Base-by-base conservation (phyloP, 1,140 invertebrate genomes). In the Pseudomyrmex gracilis region DNA sequence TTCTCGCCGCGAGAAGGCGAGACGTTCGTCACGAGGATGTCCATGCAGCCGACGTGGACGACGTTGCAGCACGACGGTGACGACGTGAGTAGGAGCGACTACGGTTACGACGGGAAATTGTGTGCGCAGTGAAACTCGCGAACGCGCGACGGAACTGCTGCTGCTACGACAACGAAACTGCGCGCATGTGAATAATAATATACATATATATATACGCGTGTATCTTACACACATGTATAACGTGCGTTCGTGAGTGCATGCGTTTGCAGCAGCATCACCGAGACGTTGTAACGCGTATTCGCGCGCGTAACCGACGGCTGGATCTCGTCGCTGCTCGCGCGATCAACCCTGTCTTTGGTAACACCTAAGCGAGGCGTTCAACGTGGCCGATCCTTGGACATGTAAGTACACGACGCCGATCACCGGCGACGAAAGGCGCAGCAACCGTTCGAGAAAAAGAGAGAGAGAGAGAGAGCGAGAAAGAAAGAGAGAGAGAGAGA, bases 301-400 rank as follows among this genome's bases (percentile, higher is more conserved):
- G 17, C 13, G 47, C 45, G 34, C 47, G 64, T 66, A n/a, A 4
- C 34, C 12, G 12, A 2, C 17, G 13, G 24, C 53, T 24, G 67
- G 34, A 34, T 34, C 66, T 45, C 57, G 53, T 63, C 51, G 71
- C 17, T 49, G 22, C 34, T 51, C 71, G 60, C 51, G 84, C 68
- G 85, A 84, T 67, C 58, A 74, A 20, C 53, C 76, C 43, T 24
- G 43, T 24, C 51, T 68, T 87, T 85, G 74, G 82, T 90, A 91
- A 91, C 73, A 77, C 86, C 84, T 87, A 88, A 89, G 89, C 90
- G 89, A 90, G 89, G 86, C 85, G 89, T 92, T 92, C 88, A 92
- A 92, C 88, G 90, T 91, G 87, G 87, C 92, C 82, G 92, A 93
- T 91, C 92, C 71, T 92, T 93, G 93, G 93, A 93, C 93, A 93